phyloP scores from a whole-genome alignment of 2,113 vertebrate species.

The Oxyruncus cristatus region DNA sequence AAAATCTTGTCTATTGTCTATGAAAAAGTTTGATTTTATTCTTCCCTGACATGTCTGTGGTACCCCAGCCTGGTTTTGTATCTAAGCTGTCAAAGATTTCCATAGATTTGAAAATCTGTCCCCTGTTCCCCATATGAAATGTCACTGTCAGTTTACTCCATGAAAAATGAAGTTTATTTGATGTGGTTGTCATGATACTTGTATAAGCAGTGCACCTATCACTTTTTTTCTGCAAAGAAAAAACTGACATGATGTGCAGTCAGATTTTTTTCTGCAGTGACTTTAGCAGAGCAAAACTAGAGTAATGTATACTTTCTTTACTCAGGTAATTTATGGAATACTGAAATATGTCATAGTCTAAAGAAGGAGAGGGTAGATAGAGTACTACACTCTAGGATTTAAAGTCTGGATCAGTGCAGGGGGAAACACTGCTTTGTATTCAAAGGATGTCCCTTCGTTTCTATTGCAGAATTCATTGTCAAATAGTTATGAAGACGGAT shows the following conservation, averaged over 20 bases:
- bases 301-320: background rate
- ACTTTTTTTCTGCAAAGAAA: constrained; percentile 54
- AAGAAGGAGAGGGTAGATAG: background rate
- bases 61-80: background rate
- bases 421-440: background rate
- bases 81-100: constrained; percentile 63
- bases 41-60: background rate
- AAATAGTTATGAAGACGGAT: background rate
- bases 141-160: constrained; percentile 81
- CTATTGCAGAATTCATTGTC: background rate
- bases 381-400: background rate
- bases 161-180: constrained; percentile 82
- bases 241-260: constrained; percentile 23
- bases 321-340: constrained; percentile 16
- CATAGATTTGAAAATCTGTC: constrained; percentile 66
- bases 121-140: constrained; percentile 77
- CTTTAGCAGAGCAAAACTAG: background rate
- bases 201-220: constrained; percentile 78
- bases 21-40: background rate
- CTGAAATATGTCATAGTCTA: background rate
- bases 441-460: background rate
- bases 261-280: constrained; percentile 35
- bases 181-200: constrained; percentile 79
- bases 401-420: background rate
- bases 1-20: constrained; percentile 3